Evolutionary conservation across 2,797 vertebrate genomes (phyloP).

Genomic region (Scyliorhinus canicula): DNA sequence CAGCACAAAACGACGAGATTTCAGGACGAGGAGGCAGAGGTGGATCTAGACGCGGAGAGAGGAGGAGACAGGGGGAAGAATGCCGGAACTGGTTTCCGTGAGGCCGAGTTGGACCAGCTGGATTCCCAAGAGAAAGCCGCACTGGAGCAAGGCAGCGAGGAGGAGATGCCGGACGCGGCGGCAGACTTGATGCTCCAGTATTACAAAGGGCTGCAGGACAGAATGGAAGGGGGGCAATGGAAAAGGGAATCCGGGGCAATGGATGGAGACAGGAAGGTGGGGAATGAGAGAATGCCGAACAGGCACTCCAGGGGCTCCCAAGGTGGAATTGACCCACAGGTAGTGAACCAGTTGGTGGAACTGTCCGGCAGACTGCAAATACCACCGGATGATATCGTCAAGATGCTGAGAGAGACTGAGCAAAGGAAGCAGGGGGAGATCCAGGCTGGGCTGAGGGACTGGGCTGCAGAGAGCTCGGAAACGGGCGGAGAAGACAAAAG

Average conservation of each 20-base stretch:
- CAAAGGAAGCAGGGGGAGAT: constrained; percentile 70
- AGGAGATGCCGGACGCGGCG: constrained; percentile 64
- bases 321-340: constrained; percentile 64
- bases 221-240: constrained; percentile 53
- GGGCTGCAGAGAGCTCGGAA: constrained; percentile 53
- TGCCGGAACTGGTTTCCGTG: constrained; percentile 43
- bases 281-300: constrained; percentile 59
- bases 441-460: constrained; percentile 54
- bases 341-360: constrained; percentile 77
- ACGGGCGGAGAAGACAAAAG: constrained; percentile 59
- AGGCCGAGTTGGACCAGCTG: constrained; percentile 44
- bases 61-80: constrained; percentile 68
- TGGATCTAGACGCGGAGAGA: constrained; percentile 63
- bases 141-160: constrained; percentile 50
- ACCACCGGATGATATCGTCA: constrained; percentile 80
- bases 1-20: constrained; percentile 74
- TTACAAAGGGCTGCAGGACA: constrained; percentile 70
- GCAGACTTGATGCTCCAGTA: constrained; percentile 77
- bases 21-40: constrained; percentile 72
- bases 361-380: constrained; percentile 85
- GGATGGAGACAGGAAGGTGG: constrained; percentile 59
- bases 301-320: constrained; percentile 53
- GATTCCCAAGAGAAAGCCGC: constrained; percentile 54
- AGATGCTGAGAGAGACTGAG: constrained; percentile 70
- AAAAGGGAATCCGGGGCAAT: constrained; percentile 41